Percentiles rank a stretch among this genome's conserved stretches.
phyloP scores from a whole-genome alignment of 2,888 invertebrate genomes.

The Sialis lutaria region DNA sequence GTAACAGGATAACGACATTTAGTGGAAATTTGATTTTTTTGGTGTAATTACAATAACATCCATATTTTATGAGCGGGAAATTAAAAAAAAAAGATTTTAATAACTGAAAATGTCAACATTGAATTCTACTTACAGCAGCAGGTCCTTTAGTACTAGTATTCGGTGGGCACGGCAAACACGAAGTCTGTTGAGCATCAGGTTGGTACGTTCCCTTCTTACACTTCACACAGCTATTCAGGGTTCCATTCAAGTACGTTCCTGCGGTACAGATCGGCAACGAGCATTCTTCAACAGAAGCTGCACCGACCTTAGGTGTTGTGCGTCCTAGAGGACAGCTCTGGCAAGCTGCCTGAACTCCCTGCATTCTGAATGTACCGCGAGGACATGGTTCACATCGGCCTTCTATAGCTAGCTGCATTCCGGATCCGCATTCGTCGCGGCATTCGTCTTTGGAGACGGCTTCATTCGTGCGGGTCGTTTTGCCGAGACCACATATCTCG shows the following conservation, averaged over 20 bases:
- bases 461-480: slow-evolving; percentile 80
- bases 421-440: slow-evolving; percentile 75
- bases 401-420: slow-evolving; percentile 68
- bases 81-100: not conserved
- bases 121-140: slow-evolving; percentile 51
- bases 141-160: slow-evolving; percentile 75
- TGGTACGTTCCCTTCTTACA: slow-evolving; percentile 87
- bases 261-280: slow-evolving; percentile 76
- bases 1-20: not conserved
- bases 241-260: slow-evolving; percentile 72
- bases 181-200: slow-evolving; percentile 71
- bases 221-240: slow-evolving; percentile 66
- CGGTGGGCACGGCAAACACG: slow-evolving; percentile 73
- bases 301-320: slow-evolving; percentile 75
- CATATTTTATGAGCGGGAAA: not conserved
- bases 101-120: not conserved
- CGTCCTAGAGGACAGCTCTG: slow-evolving; percentile 73
- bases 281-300: slow-evolving; percentile 76
- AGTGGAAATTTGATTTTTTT: not conserved
- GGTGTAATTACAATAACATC: not conserved
- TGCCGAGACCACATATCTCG: slow-evolving; percentile 72
- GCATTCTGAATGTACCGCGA: slow-evolving; percentile 68
- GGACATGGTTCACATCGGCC: slow-evolving; percentile 89
- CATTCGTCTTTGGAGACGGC: slow-evolving; percentile 78
- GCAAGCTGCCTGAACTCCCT: slow-evolving; percentile 79